These are phyloP conservation scores for Synchiropus splendidus DNA, from an alignment of 2,113 vertebrate genomes.

Conservation along the genomic window DNA sequence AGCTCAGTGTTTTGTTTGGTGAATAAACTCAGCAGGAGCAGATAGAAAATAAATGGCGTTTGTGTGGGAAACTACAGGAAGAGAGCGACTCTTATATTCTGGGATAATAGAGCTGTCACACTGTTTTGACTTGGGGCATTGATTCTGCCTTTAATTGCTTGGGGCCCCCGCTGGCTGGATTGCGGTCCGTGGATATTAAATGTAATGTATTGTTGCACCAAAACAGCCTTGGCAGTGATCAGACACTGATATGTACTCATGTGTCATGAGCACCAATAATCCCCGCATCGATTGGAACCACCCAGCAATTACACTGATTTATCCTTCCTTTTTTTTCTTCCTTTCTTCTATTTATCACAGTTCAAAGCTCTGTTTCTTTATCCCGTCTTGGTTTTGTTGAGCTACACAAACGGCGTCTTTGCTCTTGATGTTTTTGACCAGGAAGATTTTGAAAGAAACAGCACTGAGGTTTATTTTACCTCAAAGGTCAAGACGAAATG, in stretches of 20 bases:
- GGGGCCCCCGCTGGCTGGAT: conserved; percentile 35
- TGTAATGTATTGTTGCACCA: conserved; percentile 52
- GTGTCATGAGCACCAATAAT: conserved; percentile 51
- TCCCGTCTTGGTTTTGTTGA: conserved; percentile 20
- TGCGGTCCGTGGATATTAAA: conserved; percentile 50
- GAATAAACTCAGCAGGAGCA: background rate
- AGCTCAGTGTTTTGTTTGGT: conserved; percentile 13
- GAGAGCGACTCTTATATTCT: conserved; percentile 33
- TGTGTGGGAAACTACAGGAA: background rate
- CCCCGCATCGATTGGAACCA: conserved; percentile 42
- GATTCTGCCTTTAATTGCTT: conserved; percentile 65
- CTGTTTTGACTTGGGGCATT: conserved; percentile 62
- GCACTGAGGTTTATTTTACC: background rate
- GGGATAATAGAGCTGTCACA: conserved; percentile 64
- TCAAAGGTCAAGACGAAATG: background rate
- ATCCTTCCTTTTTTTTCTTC: no score
- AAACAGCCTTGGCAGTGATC: conserved; percentile 57
- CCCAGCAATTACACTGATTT: conserved; percentile 40
- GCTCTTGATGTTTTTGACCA: background rate
- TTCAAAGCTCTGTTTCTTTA: conserved; percentile 3
- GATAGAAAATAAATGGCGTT: background rate
- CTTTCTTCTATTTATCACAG: no score
- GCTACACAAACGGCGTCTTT: conserved; percentile 23
- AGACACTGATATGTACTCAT: conserved; percentile 56
- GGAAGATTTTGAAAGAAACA: background rate